phyloP scores from a whole-genome alignment of 2,797 vertebrate species.

The Bradypus variegatus region DNA sequence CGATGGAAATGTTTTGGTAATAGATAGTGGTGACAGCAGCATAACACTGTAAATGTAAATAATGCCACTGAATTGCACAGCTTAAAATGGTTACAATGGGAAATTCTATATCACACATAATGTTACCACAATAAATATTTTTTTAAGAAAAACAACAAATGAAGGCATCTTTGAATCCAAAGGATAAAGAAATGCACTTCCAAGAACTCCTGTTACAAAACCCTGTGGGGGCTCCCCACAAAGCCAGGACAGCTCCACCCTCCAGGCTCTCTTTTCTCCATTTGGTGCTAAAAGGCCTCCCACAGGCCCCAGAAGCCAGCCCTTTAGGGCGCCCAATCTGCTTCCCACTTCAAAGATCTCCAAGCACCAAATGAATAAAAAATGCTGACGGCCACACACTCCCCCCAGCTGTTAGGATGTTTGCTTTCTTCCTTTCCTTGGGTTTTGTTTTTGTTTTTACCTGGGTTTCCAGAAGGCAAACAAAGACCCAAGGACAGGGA shows the following conservation, averaged over 20 bases:
- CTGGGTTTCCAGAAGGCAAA: background rate
- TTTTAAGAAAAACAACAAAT: background rate
- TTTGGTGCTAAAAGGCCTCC: background rate
- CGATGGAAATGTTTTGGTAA: too few relatives aligned
- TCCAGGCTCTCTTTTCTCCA: background rate
- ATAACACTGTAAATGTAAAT: too few relatives aligned
- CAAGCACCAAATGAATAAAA: background rate
- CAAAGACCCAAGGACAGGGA: background rate
- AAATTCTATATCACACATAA: too few relatives aligned
- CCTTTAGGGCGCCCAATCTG: background rate
- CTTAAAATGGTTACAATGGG: too few relatives aligned
- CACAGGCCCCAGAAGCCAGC: background rate
- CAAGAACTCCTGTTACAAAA: background rate
- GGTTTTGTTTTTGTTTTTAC: background rate
- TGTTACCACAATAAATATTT: background rate
- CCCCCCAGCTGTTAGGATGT: background rate
- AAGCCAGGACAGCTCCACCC: background rate
- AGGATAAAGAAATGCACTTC: background rate
- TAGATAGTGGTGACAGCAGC: too few relatives aligned
- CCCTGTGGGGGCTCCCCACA: too few relatives aligned
- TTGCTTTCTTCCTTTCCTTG: conserved; percentile 7
- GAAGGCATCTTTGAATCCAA: background rate
- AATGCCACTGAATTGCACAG: too few relatives aligned
- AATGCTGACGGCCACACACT: background rate
- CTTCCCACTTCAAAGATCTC: conserved; percentile 29